A percentile compares a stretch with the other conserved stretches of the same genome.
phyloP scores from a whole-genome alignment of 2,113 vertebrate genomes.

The Mustela lutreola region DNA sequence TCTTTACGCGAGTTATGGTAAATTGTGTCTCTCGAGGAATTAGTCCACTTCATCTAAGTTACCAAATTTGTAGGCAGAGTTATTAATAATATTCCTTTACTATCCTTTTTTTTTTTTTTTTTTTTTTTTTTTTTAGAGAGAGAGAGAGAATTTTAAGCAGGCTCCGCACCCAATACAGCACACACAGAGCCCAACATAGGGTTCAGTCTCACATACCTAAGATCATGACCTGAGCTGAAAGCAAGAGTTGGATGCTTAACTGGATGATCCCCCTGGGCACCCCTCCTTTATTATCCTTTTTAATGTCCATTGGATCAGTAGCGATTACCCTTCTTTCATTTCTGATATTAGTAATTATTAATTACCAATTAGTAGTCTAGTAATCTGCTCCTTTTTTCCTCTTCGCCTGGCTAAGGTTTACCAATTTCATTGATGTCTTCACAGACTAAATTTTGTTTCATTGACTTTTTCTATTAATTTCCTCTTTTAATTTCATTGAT shows the following conservation, averaged over 20 bases:
- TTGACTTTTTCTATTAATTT: constrained; percentile 52
- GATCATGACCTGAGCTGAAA: background rate
- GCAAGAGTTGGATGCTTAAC: background rate
- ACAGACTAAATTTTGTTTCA: constrained; percentile 37
- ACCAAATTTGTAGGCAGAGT: background rate
- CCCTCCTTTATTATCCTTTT: background rate
- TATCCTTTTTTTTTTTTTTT: background rate
- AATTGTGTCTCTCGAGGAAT: constrained; percentile 17
- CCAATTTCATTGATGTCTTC: constrained; percentile 28
- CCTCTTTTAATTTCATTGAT: constrained; percentile 34
- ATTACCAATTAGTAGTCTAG: background rate
- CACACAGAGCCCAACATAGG: background rate
- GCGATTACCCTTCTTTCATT: background rate
- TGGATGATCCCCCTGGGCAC: background rate
- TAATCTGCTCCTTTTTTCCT: background rate
- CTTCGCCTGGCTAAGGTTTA: constrained; percentile 36
- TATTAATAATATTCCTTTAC: background rate
- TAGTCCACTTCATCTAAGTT: background rate
- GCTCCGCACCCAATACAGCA: background rate
- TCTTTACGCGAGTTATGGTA: constrained; percentile 41
- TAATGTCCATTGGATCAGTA: background rate
- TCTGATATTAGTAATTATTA: constrained; percentile 40
- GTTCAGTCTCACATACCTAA: background rate
- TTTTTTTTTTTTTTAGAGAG: background rate
- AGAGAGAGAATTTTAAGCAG: background rate